phyloP scores from a whole-genome alignment of 2,113 vertebrate genomes.

The Heptranchias perlo region DNA sequence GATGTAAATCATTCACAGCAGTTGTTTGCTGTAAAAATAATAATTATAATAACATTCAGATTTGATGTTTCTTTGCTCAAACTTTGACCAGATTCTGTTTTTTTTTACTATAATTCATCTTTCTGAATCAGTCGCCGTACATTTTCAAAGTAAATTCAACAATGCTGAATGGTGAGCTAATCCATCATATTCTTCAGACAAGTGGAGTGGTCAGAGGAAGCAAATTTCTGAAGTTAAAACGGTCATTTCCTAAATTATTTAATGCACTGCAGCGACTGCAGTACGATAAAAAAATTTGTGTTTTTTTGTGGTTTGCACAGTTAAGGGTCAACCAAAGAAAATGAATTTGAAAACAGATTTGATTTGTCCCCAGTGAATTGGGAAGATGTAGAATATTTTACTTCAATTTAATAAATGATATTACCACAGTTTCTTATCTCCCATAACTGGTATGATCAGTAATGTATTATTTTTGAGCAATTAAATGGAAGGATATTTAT shows the following conservation, averaged over 20 bases:
- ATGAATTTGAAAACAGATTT: not conserved
- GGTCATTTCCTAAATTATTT: constrained; percentile 80
- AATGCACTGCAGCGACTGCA: constrained; percentile 67
- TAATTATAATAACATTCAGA: constrained; percentile 42
- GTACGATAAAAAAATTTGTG: constrained; percentile 54
- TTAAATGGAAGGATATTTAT: not conserved
- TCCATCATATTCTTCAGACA: constrained; percentile 94
- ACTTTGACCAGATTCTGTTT: constrained; percentile 67
- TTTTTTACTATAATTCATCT: constrained; percentile 86
- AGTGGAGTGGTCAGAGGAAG: constrained; percentile 93
- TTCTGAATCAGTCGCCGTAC: constrained; percentile 78
- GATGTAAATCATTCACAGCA: not conserved
- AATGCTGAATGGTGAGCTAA: constrained; percentile 91
- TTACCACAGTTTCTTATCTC: not conserved
- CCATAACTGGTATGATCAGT: not conserved
- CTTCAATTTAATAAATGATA: not conserved
- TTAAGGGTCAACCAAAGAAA: not conserved
- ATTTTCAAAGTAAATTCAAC: constrained; percentile 71
- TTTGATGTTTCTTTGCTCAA: constrained; percentile 74
- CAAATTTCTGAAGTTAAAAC: constrained; percentile 92
- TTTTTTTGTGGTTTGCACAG: constrained; percentile 45
- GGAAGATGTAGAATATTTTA: not conserved
- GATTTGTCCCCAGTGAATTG: not conserved
- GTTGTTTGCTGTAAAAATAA: not conserved
- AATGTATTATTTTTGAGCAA: not conserved